Evolutionary conservation across 2,797 vertebrate species (phyloP), one percentile per base, ranked within the genome.

Genomic region (Arremon aurantiirostris): DNA sequence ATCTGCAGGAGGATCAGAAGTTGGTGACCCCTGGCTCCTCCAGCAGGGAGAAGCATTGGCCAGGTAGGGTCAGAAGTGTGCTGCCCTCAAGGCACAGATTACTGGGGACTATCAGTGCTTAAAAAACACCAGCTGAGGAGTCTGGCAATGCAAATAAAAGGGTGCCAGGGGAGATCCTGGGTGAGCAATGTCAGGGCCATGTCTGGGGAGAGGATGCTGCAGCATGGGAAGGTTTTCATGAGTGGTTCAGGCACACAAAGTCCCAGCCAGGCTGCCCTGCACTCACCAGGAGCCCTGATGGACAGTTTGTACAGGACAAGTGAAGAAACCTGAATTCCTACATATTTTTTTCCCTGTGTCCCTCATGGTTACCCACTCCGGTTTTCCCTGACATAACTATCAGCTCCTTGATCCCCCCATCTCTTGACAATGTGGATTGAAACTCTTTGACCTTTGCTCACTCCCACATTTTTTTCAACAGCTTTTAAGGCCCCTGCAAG

Each of bases 181-280:
- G 28, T 5, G 13, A 49, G 7, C 11, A 49, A 5, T 8, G 35
- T 11, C 44, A 39, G 15, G 46, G 49, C 42, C 6, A 2, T 5
- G 13, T 24, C 46, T 41, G 35, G 37, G 50, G 46, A 79, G 11
- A 28, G 17, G 12, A 7, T 65, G 44, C 56, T 27, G 39, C 12
- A 28, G 18, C 2, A 2, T 1, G 7, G 30, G 17, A 57, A 77
- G n/a, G 8, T 42, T 34, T 18, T 26, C 9, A 11, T 3, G 23
- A 63, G 57, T 8, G 14, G 7, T 72, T 3, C 0, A 0, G 35
- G 59, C 11, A 9, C 63, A 39, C 3, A 1, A 14, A 50, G 26
- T 16, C 49, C 26, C 55, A 63, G n/a, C 30, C 15, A 10, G 52
- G 52, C 39, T 91, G 50, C 60, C 35, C 41, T 78, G 57, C 11